Conservation (phyloP, 2,797 vertebrate species). For the Falco columbarius region DNA sequence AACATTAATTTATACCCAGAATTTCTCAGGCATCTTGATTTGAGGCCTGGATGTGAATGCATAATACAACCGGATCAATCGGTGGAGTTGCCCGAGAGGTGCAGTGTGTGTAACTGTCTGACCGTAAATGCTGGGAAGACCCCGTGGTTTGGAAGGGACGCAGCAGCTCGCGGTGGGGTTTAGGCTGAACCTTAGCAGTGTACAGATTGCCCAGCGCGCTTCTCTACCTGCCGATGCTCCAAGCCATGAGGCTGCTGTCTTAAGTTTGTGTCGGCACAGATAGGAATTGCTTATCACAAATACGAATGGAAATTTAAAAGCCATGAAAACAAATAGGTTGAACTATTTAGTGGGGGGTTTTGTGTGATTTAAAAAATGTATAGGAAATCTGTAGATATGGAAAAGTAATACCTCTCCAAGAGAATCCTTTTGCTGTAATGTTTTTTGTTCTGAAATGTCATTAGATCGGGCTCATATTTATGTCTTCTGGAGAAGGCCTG, state of each 20-base stretch:
- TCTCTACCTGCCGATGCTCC: background rate
- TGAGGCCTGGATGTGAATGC: background rate
- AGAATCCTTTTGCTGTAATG: background rate
- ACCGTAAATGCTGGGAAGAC: background rate
- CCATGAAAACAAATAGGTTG: background rate
- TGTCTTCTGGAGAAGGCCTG: background rate
- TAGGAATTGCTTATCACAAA: background rate
- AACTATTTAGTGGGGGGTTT: rapidly evolving
- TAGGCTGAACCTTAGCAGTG: background rate
- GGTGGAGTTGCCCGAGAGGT: background rate
- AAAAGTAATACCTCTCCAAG: background rate
- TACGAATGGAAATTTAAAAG: background rate
- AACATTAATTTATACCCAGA: background rate
- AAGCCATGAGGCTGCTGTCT: background rate
- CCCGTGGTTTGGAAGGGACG: background rate
- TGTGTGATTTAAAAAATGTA: background rate
- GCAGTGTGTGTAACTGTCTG: background rate
- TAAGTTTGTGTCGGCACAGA: background rate
- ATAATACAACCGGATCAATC: background rate
- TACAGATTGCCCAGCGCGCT: background rate
- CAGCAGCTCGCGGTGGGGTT: background rate
- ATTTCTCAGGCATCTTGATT: background rate
- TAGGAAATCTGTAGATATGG: background rate
- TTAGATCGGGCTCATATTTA: background rate
- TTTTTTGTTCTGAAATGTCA: background rate